Evolutionary conservation across 2,888 invertebrate genomes (phyloP).

Genomic region (Aphodius granarius): DNA sequence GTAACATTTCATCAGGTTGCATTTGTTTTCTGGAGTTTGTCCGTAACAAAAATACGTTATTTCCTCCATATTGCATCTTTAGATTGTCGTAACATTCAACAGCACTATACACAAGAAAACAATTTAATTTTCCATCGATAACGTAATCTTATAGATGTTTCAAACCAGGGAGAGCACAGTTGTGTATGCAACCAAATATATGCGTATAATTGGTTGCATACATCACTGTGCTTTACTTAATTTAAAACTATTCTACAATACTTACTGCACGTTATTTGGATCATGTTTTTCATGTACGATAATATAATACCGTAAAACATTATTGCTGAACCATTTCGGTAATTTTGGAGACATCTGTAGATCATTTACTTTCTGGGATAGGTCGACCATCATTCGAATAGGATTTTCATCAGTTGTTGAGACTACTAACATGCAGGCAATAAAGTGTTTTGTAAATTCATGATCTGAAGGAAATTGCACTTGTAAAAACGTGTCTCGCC

Average conservation of each 20-base stretch:
- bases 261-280: constrained; percentile 75
- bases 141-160: too few relatives aligned
- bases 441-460: constrained; percentile 90
- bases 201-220: too few relatives aligned
- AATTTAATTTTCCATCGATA: background rate
- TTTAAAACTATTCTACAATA: constrained; percentile 29
- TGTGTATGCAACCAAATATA: too few relatives aligned
- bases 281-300: constrained; percentile 82
- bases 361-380: constrained; percentile 80
- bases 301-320: constrained; percentile 86
- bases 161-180: too few relatives aligned
- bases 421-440: constrained; percentile 79
- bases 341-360: constrained; percentile 76
- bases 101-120: constrained; percentile 62
- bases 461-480: constrained; percentile 91
- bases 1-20: constrained; percentile 59
- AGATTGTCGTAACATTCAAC: constrained; percentile 81
- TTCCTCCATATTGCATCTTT: constrained; percentile 83
- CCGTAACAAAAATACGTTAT: constrained; percentile 85
- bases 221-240: too few relatives aligned
- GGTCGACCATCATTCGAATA: constrained; percentile 76
- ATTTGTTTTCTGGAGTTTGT: constrained; percentile 79
- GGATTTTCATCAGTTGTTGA: constrained; percentile 76
- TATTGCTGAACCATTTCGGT: constrained; percentile 80
- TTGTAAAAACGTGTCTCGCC: constrained; percentile 88